Evolutionary conservation across 1,140 invertebrate genomes (phyloP), one percentile per base, ranked within the genome.

Genomic region (Nephotettix cincticeps): DNA sequence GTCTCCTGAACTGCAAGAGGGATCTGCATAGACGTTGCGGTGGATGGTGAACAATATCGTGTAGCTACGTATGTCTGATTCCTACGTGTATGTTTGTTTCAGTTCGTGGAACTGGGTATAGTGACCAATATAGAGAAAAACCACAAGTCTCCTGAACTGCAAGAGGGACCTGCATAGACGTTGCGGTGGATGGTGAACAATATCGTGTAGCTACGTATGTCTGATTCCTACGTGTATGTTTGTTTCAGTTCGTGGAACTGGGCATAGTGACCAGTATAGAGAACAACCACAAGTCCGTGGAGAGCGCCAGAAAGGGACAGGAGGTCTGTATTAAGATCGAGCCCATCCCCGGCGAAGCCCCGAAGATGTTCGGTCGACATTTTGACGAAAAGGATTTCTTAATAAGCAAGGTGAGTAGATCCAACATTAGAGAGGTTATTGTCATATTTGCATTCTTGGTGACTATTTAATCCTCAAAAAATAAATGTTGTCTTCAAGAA

Each of bases 301-400:
- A 99, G 65, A 86, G 86, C 9, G 98, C 97, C 0, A 88, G 94
- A 65, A 97, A 97, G 83, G 98, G 98, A 1, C 93, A 96, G 81
- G 98, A 99, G 84, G 96, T 99, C 11, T 99, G 97, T 83, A 91
- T 99, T 72, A 99, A 99, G 86, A 99, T 99, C 73, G 97, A 99
- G 74, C 91, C 96, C 1, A 89, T 95, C 40, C 92, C 96, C 17
- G 97, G 97, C 0, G 96, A 99, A 82, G 90, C 97, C 29, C 98
- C 98, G 0, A 99, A 99, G 84, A 93, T 99, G 90, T 97, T 92
- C 81, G 98, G 98, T 0, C 85, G 98, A 72, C 98, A 99, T 84
- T 99, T 99, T 84, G 97, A 98, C 78, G 91, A 96, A 75, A 96
- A 91, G 27, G 98, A 99, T 82, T 84, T 96, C 77, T 86, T 99